Percentiles rank a stretch among this genome's conserved stretches.
Evolutionary conservation across 2,797 vertebrate species (phyloP).

Genomic region (Amazonetta brasiliensis): DNA sequence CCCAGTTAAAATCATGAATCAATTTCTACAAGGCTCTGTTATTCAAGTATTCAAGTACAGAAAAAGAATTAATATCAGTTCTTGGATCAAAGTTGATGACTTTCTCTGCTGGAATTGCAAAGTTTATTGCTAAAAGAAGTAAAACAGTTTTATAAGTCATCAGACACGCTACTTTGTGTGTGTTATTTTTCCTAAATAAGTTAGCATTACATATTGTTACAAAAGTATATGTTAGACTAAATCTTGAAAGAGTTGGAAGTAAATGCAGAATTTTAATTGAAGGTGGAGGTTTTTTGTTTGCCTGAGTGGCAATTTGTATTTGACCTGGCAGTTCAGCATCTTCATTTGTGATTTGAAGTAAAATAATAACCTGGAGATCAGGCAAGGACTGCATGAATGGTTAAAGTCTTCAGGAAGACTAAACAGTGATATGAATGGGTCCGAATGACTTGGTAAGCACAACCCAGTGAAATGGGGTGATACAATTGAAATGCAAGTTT

Average conservation of each 20-base stretch:
- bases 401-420: not conserved
- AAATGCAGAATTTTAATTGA: slow-evolving; percentile 14
- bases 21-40: not conserved
- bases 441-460: not conserved
- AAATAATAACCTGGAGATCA: slow-evolving; percentile 21
- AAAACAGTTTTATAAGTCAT: not conserved
- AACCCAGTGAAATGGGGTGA: not conserved
- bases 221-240: not conserved
- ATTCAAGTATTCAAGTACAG: not conserved
- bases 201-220: not conserved
- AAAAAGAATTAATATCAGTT: not conserved
- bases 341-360: slow-evolving; percentile 13
- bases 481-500: not conserved
- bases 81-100: not conserved
- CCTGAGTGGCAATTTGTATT: not conserved
- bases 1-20: not conserved
- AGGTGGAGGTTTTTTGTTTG: not conserved
- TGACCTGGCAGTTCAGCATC: not conserved
- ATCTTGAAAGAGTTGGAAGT: not conserved
- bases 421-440: not conserved
- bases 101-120: not conserved
- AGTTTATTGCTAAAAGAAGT: not conserved
- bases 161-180: not conserved
- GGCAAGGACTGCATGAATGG: not conserved
- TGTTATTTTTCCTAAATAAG: not conserved